Evolutionary conservation across 2,888 invertebrate species (phyloP).

Genomic region (Xanthia icteritia): DNA sequence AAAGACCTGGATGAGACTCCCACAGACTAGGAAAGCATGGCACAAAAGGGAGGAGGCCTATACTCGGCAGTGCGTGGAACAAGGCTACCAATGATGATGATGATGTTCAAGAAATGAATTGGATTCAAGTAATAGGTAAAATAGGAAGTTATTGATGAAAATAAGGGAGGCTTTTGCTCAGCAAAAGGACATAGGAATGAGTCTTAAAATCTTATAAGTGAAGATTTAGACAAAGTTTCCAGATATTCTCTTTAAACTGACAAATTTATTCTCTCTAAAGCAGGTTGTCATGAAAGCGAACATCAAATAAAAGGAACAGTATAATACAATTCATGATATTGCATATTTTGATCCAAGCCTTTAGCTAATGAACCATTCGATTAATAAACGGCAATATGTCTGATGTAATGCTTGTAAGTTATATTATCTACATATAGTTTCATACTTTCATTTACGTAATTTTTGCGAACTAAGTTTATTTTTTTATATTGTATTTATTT

Average conservation of each 20-base stretch:
- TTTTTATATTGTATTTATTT: no score
- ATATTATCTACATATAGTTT: no score
- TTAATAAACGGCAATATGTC: constrained; percentile 10
- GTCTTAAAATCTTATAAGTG: not conserved
- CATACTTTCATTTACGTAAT: no score
- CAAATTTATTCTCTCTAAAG: not conserved
- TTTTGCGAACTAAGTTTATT: no score
- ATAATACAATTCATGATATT: constrained; percentile 35
- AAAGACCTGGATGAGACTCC: not conserved
- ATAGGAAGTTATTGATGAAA: no score
- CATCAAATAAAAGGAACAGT: constrained; percentile 16
- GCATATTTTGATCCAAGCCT: constrained; percentile 32
- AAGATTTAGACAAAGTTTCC: not conserved
- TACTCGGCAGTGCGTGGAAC: not conserved
- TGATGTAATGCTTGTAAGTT: constrained; percentile 10
- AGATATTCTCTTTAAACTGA: not conserved
- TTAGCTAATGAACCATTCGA: not conserved
- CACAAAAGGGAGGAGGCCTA: not conserved
- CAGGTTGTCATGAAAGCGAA: constrained; percentile 4
- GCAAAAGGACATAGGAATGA: no score
- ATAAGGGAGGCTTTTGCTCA: no score
- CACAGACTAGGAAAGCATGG: not conserved
- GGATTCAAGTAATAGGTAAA: not conserved
- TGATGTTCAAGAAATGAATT: not conserved
- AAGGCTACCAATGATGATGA: not conserved